Evolutionary conservation across 2,113 vertebrate species (phyloP).

Genomic region (Eptatretus burgeri): DNA sequence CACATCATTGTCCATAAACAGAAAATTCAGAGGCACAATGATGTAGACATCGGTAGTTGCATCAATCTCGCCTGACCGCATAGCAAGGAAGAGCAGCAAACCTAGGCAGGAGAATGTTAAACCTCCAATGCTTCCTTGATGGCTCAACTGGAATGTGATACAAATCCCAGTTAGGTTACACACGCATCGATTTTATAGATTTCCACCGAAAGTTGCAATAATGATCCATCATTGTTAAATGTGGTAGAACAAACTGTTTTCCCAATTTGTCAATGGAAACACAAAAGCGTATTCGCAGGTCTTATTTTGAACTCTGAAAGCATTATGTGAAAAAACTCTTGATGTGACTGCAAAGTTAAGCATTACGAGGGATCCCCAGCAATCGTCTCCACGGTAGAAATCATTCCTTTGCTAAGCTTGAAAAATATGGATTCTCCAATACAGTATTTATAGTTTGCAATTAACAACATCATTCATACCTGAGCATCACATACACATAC

Average conservation of each 20-base stretch:
- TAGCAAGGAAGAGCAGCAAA: too few relatives aligned
- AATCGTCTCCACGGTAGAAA: background rate
- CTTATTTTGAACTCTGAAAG: background rate
- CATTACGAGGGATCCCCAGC: background rate
- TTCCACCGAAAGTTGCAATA: constrained; percentile 98
- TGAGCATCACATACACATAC: background rate
- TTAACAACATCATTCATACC: background rate
- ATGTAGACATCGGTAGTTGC: too few relatives aligned
- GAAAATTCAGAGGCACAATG: too few relatives aligned
- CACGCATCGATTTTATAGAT: constrained; percentile 99
- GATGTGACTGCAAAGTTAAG: background rate
- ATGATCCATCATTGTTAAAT: constrained; percentile 99
- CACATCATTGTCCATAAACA: too few relatives aligned
- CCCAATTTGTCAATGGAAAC: constrained; percentile 67
- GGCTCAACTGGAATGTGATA: constrained; percentile 74
- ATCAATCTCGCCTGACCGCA: too few relatives aligned
- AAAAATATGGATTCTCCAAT: background rate
- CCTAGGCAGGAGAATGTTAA: too few relatives aligned
- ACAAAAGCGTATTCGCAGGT: constrained; percentile 20
- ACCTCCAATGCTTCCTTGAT: constrained; percentile 61
- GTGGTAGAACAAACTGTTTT: constrained; percentile 99
- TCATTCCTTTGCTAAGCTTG: background rate
- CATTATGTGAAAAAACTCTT: background rate
- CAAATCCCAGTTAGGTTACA: constrained; percentile 91
- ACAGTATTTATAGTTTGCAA: constrained; percentile 1